Base-by-base conservation (phyloP, 2,888 invertebrate species). In the Cheilosia grossa region DNA sequence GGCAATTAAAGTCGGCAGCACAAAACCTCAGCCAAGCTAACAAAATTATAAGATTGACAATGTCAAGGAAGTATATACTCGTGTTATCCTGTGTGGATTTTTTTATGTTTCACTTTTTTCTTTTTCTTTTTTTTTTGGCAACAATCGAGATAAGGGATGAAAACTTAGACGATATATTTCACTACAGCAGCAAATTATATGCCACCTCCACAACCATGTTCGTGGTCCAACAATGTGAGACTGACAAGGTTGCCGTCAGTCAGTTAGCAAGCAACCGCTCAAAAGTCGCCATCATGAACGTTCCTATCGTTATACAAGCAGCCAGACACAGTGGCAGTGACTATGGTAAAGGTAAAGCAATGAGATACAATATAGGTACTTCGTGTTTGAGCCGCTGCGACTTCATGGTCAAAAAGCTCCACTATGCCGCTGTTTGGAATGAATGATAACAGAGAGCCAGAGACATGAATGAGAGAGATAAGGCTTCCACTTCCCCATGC, bases 361-460 rank as follows among this genome's bases (percentile, higher is more conserved):
- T 69, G 56, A 78, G 54, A 72, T 40, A 67, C 67, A 70, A 58
- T 37, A 37, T 73, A n/a, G n/a, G n/a, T n/a, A 66, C 27, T 42
- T 72, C 59, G 33, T 63, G 40, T 37, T 4, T 63, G 42, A 75
- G 59, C 42, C 40, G 44, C 40, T 47, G 56, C 51, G 37, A 70
- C 80, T 82, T 83, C 83, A 83, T 53, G 83, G 83, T 74, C 83
- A 83, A 80, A 82, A 80, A 83, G 80, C 80, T 83, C 1, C 27
- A 27, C 47, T n/a, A 13, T 67, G 27, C 53, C 47, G 56, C 58
- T 74, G 61, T 74, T 79, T 83, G 74, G 21, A 83, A 80, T 74
- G 53, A 59, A 70, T 82, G 83, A 83, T 83, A 83, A 83, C 83
- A 83, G 74, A 82, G 82, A 77, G 78, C 58, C 51, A 6, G 9